Evolutionary conservation across 2,113 vertebrate species (phyloP).

Genomic region (Rhineura floridana): DNA sequence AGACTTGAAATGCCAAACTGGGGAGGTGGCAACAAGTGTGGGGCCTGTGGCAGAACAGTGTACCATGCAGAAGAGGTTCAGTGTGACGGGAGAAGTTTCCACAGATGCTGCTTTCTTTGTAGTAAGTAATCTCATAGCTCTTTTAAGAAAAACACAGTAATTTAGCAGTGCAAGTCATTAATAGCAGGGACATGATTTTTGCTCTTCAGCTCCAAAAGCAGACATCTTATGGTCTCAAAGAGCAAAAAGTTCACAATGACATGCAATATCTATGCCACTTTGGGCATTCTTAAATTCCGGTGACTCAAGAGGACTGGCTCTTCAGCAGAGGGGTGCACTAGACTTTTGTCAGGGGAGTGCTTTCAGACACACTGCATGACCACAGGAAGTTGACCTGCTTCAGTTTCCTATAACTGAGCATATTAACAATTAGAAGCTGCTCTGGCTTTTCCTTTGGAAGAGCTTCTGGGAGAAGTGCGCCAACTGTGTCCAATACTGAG

Average conservation of each 20-base stretch:
- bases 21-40: constrained; percentile 93
- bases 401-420: neutral
- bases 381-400: neutral
- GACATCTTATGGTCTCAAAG: neutral
- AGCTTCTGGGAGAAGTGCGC: neutral
- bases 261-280: neutral
- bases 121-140: constrained; percentile 80
- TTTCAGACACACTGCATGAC: neutral
- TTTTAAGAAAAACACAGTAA: neutral
- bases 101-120: constrained; percentile 94
- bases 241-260: neutral
- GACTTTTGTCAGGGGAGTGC: too few relatives aligned
- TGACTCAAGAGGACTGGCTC: neutral
- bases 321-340: neutral
- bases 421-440: neutral
- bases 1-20: constrained; percentile 88
- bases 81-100: constrained; percentile 92
- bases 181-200: neutral
- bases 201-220: neutral
- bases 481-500: neutral
- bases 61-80: constrained; percentile 96
- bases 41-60: constrained; percentile 83
- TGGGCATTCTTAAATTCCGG: neutral
- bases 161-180: neutral
- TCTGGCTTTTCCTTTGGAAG: neutral